phyloP scores from a whole-genome alignment of 2,113 vertebrate genomes.

The Dendrocopos noguchii region DNA sequence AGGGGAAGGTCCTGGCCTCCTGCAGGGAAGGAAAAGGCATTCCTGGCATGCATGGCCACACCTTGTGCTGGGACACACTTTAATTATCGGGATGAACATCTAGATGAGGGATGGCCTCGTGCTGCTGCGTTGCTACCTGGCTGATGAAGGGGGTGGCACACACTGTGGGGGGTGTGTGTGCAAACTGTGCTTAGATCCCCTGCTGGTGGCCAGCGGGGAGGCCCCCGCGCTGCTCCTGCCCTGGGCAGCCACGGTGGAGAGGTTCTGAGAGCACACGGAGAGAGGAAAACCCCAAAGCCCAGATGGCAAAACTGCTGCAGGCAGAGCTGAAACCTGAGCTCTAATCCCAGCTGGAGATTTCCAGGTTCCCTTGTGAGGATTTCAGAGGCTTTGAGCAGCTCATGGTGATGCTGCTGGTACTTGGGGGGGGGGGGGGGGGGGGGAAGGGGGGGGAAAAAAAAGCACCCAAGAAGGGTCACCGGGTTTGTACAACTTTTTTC shows the following conservation, averaged over 20 bases:
- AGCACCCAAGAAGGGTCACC: background rate
- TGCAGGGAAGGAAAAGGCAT: background rate
- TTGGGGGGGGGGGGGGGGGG: too few species aligned
- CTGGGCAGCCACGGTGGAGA: rapidly evolving
- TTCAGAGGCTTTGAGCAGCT: background rate
- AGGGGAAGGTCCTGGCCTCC: background rate
- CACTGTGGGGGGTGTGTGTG: background rate
- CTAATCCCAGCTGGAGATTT: rapidly evolving
- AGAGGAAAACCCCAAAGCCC: background rate
- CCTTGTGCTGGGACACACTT: background rate
- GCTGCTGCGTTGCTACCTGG: rapidly evolving
- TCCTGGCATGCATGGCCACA: background rate
- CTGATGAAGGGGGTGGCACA: background rate
- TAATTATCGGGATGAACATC: background rate
- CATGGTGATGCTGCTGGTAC: rapidly evolving
- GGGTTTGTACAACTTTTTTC: constrained; percentile 9
- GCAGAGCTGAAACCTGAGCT: background rate
- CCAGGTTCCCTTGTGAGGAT: rapidly evolving
- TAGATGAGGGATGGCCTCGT: background rate
- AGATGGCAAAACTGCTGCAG: rapidly evolving
- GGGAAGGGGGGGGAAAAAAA: background rate
- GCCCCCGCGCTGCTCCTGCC: rapidly evolving
- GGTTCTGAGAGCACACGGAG: rapidly evolving
- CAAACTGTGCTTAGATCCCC: background rate
- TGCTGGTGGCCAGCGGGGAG: rapidly evolving